These are phyloP conservation scores for Helostoma temminkii DNA, from an alignment of 2,797 vertebrate species.

Conservation along the genomic window DNA sequence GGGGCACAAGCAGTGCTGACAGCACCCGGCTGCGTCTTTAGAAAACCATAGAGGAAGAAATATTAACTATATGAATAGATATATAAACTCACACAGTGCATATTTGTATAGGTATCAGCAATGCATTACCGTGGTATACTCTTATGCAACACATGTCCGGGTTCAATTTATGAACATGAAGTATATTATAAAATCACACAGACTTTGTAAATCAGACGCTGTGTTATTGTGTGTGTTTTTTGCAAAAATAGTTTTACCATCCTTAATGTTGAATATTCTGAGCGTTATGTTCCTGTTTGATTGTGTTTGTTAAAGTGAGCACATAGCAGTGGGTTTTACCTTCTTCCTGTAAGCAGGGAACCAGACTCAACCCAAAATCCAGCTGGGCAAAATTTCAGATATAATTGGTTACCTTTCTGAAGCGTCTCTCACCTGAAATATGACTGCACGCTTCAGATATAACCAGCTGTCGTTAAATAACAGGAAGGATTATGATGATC, in stretches of 20 bases:
- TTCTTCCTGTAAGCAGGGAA: slow-evolving; percentile 52
- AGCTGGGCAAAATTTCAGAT: slow-evolving; percentile 55
- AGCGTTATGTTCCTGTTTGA: slow-evolving; percentile 89
- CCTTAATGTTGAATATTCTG: slow-evolving; percentile 95
- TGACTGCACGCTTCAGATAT: slow-evolving; percentile 2
- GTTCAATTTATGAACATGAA: slow-evolving; percentile 95
- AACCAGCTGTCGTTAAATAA: not conserved
- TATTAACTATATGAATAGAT: slow-evolving; percentile 73
- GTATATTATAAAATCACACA: slow-evolving; percentile 81
- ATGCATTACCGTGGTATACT: slow-evolving; percentile 79
- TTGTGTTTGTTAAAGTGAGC: slow-evolving; percentile 86
- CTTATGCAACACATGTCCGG: slow-evolving; percentile 85
- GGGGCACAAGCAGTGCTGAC: slow-evolving; percentile 98
- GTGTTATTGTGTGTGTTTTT: slow-evolving; percentile 83
- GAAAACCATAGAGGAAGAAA: slow-evolving; percentile 88
- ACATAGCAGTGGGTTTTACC: slow-evolving; percentile 73
- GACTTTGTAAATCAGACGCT: slow-evolving; percentile 91
- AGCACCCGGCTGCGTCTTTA: slow-evolving; percentile 93
- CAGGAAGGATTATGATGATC: slow-evolving; percentile 16
- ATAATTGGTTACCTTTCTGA: not conserved
- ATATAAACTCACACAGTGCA: slow-evolving; percentile 77
- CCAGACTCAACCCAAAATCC: slow-evolving; percentile 50
- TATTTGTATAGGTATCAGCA: slow-evolving; percentile 82
- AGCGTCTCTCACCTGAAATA: not conserved
- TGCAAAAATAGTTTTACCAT: slow-evolving; percentile 93